Percentiles rank a stretch among this genome's conserved stretches.
Conservation (phyloP, 2,888 invertebrate genomes). For the Heliconius cydno region DNA sequence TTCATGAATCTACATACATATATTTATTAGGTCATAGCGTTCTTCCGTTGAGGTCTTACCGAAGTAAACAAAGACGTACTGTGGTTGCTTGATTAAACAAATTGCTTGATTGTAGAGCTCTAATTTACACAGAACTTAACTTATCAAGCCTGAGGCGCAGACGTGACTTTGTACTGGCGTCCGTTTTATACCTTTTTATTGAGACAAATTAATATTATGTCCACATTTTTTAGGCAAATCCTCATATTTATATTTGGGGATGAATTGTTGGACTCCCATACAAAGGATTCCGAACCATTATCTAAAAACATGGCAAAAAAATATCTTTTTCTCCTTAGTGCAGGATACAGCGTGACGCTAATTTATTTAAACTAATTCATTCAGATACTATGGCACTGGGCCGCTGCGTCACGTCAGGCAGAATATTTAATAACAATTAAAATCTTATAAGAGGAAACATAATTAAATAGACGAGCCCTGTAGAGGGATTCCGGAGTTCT, state of each 20-base stretch:
- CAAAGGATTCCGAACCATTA: too few relatives aligned
- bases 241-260: neutral
- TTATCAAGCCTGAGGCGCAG: constrained; percentile 47
- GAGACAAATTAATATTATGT: neutral
- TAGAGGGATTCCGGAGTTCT: neutral
- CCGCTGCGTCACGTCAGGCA: too few relatives aligned
- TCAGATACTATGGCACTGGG: too few relatives aligned
- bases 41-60: neutral
- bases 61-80: constrained; percentile 26
- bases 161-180: constrained; percentile 57
- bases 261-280: neutral
- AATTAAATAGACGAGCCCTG: constrained; percentile 1
- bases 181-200: constrained; percentile 1
- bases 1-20: too few relatives aligned
- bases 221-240: neutral
- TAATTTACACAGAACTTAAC: constrained; percentile 52
- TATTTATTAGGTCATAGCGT: too few relatives aligned
- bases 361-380: too few relatives aligned
- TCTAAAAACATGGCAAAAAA: too few relatives aligned
- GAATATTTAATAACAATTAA: neutral
- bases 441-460: neutral
- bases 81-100: constrained; percentile 54
- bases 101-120: constrained; percentile 55
- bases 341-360: too few relatives aligned
- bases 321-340: too few relatives aligned